Evolutionary conservation across 2,113 vertebrate species (phyloP).

Genomic region (Gallinago jamesoni): DNA sequence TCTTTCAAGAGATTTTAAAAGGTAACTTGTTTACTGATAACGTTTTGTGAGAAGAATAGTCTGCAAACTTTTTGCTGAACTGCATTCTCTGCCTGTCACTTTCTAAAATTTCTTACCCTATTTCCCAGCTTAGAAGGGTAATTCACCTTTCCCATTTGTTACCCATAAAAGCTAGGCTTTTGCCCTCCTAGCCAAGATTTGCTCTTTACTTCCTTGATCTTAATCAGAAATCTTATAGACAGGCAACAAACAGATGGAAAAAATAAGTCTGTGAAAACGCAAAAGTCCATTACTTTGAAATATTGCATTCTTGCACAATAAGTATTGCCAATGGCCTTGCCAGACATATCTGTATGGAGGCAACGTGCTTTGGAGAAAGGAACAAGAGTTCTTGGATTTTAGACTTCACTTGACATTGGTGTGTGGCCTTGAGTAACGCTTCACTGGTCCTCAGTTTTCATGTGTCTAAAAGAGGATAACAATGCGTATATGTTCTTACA

Average conservation of each 20-base stretch:
- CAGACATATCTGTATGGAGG: background rate
- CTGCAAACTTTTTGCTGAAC: background rate
- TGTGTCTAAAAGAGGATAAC: background rate
- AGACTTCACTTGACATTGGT: constrained; percentile 1
- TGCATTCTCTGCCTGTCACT: background rate
- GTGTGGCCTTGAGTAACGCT: background rate
- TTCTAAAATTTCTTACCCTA: constrained; percentile 17
- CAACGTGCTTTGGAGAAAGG: background rate
- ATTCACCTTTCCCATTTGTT: constrained; percentile 24
- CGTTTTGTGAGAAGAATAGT: background rate
- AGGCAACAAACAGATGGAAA: constrained; percentile 44
- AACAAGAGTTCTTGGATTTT: constrained; percentile 10
- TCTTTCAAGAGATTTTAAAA: background rate
- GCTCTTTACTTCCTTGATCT: constrained; percentile 31
- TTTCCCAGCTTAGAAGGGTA: background rate
- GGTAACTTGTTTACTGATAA: background rate
- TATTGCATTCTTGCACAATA: background rate
- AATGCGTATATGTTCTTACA: background rate
- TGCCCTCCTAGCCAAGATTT: constrained; percentile 10
- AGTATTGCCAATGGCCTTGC: constrained; percentile 21
- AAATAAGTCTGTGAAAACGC: background rate
- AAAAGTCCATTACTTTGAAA: constrained; percentile 19
- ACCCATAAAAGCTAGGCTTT: constrained; percentile 14
- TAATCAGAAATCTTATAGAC: constrained; percentile 26
- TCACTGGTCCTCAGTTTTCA: background rate